Conservation (phyloP, 2,113 vertebrate genomes). For the Sinocyclocheilus grahami region DNA sequence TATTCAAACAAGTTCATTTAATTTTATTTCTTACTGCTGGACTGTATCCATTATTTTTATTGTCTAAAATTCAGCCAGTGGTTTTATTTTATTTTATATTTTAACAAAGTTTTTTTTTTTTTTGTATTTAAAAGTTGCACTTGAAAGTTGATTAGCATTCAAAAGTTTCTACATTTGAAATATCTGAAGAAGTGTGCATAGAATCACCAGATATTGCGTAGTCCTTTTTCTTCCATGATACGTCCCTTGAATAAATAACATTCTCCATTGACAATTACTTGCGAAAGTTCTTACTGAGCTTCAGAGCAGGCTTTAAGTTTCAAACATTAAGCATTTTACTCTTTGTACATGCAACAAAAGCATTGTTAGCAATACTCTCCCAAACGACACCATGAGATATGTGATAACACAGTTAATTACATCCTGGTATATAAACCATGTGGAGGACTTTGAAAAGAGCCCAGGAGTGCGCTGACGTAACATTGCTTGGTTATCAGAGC, state of each 20-base stretch:
- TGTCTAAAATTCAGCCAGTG: too few relatives aligned
- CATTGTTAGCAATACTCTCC: conserved; percentile 54
- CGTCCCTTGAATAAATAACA: conserved; percentile 24
- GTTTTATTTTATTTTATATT: not conserved
- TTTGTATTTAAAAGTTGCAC: not conserved
- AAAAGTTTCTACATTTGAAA: not conserved
- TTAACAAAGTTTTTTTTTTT: too few relatives aligned
- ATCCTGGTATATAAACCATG: conserved; percentile 69
- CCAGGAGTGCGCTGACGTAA: conserved; percentile 37
- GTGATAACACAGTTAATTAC: conserved; percentile 74
- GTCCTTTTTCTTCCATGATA: not conserved
- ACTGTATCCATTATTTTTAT: too few relatives aligned
- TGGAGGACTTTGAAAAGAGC: conserved; percentile 50
- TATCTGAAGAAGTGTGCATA: too few relatives aligned
- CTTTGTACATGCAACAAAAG: conserved; percentile 51
- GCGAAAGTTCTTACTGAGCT: conserved; percentile 10
- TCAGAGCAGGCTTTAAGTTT: conserved; percentile 1
- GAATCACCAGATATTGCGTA: not conserved
- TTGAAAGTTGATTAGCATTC: not conserved
- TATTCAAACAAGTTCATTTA: too few relatives aligned
- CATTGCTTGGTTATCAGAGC: conserved; percentile 66
- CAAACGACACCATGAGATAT: conserved; percentile 59
- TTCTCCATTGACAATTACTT: conserved; percentile 12
- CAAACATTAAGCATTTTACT: conserved; percentile 55
- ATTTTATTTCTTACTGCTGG: too few relatives aligned